A percentile compares a stretch with the other conserved stretches of the same genome.
These are phyloP conservation scores for Steinernema carpocapsae DNA, from an alignment of 2,888 invertebrate genomes.

Conservation along the genomic window DNA sequence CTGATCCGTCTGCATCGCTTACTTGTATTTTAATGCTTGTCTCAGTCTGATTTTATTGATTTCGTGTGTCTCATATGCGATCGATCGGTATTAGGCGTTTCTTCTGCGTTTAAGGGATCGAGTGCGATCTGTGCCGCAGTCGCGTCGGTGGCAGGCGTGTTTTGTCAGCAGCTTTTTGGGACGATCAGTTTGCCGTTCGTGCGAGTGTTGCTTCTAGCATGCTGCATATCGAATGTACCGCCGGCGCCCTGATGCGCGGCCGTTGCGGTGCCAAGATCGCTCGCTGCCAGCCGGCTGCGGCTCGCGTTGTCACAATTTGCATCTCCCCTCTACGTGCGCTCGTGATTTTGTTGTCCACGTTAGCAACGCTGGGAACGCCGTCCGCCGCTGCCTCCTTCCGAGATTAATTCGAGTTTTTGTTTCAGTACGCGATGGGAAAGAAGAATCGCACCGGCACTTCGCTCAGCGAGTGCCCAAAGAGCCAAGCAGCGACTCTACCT, in stretches of 20 bases:
- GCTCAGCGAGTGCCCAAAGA: conserved; percentile 5
- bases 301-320: conserved; percentile 20
- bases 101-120: conserved; percentile 12
- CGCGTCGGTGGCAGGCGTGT: too few relatives aligned
- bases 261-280: conserved; percentile 27
- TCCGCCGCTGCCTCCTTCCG: too few relatives aligned
- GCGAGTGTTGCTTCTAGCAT: neutral
- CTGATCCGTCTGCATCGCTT: neutral
- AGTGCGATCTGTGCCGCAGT: conserved; percentile 26
- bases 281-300: neutral
- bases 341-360: neutral
- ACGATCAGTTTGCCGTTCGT: neutral
- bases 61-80: conserved; percentile 8
- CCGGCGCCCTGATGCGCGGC: conserved; percentile 7
- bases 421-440: conserved; percentile 28
- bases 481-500: neutral
- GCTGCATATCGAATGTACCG: neutral
- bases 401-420: too few relatives aligned
- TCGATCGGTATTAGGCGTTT: conserved; percentile 23
- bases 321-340: neutral
- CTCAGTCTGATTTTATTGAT: conserved; percentile 1
- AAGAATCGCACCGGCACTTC: conserved; percentile 2
- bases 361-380: neutral
- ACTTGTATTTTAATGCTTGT: neutral
- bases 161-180: conserved; percentile 5